These are phyloP conservation scores for Sebastes itinus DNA, from an alignment of 2,797 vertebrate genomes.

Conservation along the genomic window DNA sequence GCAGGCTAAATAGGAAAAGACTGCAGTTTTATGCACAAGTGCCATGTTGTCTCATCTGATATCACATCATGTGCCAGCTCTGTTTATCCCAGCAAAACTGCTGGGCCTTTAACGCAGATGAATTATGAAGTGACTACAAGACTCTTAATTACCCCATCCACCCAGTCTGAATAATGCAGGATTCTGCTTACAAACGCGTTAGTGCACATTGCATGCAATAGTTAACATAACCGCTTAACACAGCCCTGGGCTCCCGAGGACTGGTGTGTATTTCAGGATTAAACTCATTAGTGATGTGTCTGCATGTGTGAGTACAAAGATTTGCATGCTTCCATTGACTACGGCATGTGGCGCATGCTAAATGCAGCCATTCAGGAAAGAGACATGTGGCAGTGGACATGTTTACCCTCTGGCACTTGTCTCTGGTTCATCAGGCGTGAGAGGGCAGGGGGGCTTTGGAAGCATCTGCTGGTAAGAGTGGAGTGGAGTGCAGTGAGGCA, in stretches of 20 bases:
- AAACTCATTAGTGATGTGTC: conserved; percentile 63
- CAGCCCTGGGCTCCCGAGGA: conserved; percentile 55
- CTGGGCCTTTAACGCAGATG: conserved; percentile 68
- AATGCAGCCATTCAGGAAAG: conserved; percentile 62
- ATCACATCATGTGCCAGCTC: conserved; percentile 67
- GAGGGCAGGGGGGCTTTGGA: conserved; percentile 46
- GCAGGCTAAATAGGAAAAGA: conserved; percentile 66
- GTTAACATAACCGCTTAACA: conserved; percentile 77
- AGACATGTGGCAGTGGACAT: conserved; percentile 60
- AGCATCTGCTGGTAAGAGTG: conserved; percentile 45
- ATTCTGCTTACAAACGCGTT: conserved; percentile 65
- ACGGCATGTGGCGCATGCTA: conserved; percentile 64
- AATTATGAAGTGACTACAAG: conserved; percentile 80
- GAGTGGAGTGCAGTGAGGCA: conserved; percentile 53
- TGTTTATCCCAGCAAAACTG: conserved; percentile 70
- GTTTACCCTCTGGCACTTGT: conserved; percentile 76
- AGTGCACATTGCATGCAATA: conserved; percentile 64
- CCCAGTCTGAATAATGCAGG: conserved; percentile 79
- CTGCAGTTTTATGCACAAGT: conserved; percentile 45
- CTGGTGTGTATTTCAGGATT: conserved; percentile 69
- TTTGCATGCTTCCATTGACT: conserved; percentile 48
- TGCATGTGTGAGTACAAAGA: conserved; percentile 62
- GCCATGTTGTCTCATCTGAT: conserved; percentile 65
- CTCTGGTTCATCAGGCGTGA: conserved; percentile 68
- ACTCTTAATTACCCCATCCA: conserved; percentile 75